Percentiles rank a stretch among this genome's conserved stretches.
These are phyloP conservation scores for Rhynchotus rufescens DNA, from an alignment of 2,797 vertebrate species.

Conservation along the genomic window DNA sequence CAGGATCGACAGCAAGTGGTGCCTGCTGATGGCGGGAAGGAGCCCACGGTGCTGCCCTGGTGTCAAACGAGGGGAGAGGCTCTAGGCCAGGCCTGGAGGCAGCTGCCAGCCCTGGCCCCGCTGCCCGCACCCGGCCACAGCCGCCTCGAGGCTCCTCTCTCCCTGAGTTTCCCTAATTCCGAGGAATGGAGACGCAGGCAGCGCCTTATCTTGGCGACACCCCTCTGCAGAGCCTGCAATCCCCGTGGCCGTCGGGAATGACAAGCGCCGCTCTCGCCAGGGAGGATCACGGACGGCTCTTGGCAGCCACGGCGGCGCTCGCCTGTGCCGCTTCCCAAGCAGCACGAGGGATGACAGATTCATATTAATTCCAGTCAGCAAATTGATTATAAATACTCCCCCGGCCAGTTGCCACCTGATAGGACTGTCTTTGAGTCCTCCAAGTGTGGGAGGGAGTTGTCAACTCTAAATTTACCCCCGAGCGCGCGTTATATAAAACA, in stretches of 20 bases:
- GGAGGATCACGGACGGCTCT: conserved; percentile 34
- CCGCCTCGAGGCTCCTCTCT: not conserved
- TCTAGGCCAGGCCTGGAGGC: not conserved
- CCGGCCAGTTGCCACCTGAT: conserved; percentile 78
- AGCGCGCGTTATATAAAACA: conserved; percentile 41
- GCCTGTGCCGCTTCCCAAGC: conserved; percentile 26
- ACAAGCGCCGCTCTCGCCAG: conserved; percentile 33
- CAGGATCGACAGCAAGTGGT: not conserved
- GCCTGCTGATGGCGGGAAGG: not conserved
- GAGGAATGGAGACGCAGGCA: conserved; percentile 11
- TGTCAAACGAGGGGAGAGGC: not conserved
- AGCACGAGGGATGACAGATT: conserved; percentile 71
- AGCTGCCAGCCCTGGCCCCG: conserved; percentile 12
- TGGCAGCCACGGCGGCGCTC: conserved; percentile 24
- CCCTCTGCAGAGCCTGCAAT: conserved; percentile 45
- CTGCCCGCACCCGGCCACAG: conserved; percentile 10
- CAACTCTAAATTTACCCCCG: conserved; percentile 76
- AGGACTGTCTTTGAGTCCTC: conserved; percentile 67
- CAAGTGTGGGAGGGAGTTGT: conserved; percentile 71
- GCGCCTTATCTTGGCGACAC: conserved; percentile 36
- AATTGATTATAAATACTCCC: conserved; percentile 78
- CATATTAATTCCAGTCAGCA: conserved; percentile 79
- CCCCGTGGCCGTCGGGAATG: conserved; percentile 57
- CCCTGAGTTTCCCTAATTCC: not conserved
- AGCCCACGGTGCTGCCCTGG: not conserved